Evolutionary conservation across 2,797 vertebrate species (phyloP).

Genomic region (Thamnophis elegans): DNA sequence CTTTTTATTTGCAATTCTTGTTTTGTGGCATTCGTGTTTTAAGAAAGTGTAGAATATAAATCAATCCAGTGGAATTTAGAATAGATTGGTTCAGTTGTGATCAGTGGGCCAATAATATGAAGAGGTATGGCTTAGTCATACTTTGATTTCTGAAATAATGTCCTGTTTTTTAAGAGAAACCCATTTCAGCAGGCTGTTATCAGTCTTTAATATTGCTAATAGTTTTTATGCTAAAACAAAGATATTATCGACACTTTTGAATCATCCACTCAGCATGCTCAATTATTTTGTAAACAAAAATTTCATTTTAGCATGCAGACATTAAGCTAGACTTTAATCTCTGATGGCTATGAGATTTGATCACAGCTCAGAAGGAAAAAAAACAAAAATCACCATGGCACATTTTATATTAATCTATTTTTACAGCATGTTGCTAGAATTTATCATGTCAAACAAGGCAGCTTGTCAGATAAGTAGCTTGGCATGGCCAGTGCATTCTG

Average conservation of each 20-base stretch:
- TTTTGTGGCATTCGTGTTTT: not conserved
- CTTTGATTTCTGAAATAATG: constrained; percentile 6
- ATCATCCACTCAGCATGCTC: constrained; percentile 25
- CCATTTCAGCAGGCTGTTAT: constrained; percentile 1
- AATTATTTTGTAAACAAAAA: constrained; percentile 41
- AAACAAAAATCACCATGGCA: not conserved
- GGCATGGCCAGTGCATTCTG: not conserved
- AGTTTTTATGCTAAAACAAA: constrained; percentile 19
- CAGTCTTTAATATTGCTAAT: constrained; percentile 20
- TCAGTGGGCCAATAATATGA: not conserved
- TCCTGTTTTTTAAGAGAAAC: constrained; percentile 5
- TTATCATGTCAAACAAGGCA: constrained; percentile 9
- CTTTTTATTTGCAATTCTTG: not conserved
- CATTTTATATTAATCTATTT: constrained; percentile 22
- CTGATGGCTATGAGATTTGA: constrained; percentile 28
- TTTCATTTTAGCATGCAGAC: constrained; percentile 24
- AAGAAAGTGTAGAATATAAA: not conserved
- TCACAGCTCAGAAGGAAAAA: constrained; percentile 1
- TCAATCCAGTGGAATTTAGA: not conserved
- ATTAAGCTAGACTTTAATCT: constrained; percentile 33
- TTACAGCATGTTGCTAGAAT: not conserved
- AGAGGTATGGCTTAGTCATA: not conserved
- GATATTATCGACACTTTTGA: constrained; percentile 9
- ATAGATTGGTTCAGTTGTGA: not conserved
- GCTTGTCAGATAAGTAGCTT: constrained; percentile 3